phyloP scores from a whole-genome alignment of 2,113 vertebrate species.

The Hiodon tergisus region DNA sequence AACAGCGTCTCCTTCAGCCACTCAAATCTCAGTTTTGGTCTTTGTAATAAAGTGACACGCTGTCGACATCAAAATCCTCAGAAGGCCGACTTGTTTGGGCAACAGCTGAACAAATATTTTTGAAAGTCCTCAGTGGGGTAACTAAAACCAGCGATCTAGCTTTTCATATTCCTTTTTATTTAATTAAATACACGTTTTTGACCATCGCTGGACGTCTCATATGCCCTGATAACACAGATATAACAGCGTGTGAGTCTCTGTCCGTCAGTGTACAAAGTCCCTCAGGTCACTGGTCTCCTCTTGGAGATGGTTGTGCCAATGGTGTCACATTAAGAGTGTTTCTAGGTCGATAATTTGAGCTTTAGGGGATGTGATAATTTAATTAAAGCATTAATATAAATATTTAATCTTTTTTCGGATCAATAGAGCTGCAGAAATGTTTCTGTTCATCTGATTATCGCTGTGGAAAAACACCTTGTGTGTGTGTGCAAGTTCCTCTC shows the following conservation, averaged over 20 bases:
- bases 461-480: too few species aligned
- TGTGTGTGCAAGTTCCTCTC: too few species aligned
- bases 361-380: neutral
- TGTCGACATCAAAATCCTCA: neutral
- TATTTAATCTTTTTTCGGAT: too few species aligned
- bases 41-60: neutral
- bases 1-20: neutral
- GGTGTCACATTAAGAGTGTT: neutral
- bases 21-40: too few species aligned
- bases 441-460: too few species aligned
- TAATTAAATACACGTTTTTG: neutral
- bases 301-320: neutral
- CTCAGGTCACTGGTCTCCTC: neutral
- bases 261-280: neutral
- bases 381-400: too few species aligned
- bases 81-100: neutral
- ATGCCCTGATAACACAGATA: neutral
- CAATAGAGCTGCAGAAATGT: too few species aligned
- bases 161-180: neutral
- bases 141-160: neutral
- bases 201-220: neutral
- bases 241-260: neutral
- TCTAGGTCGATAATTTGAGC: constrained; percentile 1
- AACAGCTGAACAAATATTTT: constrained; percentile 13
- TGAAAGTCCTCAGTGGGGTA: constrained; percentile 3